Evolutionary conservation across 2,888 invertebrate genomes (phyloP).

Genomic region (Pegoplata infirma): DNA sequence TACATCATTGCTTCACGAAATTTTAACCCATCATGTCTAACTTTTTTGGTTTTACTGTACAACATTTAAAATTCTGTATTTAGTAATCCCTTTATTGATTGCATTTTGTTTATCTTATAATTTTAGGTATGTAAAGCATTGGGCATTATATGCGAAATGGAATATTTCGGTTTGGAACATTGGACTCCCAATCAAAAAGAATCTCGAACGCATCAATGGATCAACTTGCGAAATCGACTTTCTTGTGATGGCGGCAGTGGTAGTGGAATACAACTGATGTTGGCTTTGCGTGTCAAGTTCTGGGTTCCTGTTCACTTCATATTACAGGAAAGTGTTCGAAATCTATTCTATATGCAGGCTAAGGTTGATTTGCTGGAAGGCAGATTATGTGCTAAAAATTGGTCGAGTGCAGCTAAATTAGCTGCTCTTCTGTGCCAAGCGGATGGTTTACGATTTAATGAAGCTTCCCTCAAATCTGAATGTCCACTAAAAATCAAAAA

Average conservation of each 20-base stretch:
- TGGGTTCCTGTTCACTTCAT: slow-evolving; percentile 94
- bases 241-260: slow-evolving; percentile 74
- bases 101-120: slow-evolving; percentile 44
- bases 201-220: slow-evolving; percentile 89
- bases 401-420: slow-evolving; percentile 84
- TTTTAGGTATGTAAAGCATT: slow-evolving; percentile 89
- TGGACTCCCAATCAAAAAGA: slow-evolving; percentile 78
- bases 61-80: too few species aligned
- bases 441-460: slow-evolving; percentile 75
- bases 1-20: too few species aligned
- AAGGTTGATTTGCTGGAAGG: slow-evolving; percentile 87
- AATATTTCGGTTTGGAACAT: slow-evolving; percentile 91
- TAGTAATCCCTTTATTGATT: background rate
- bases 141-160: slow-evolving; percentile 90
- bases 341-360: slow-evolving; percentile 92
- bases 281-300: slow-evolving; percentile 85
- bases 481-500: slow-evolving; percentile 73
- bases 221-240: slow-evolving; percentile 87
- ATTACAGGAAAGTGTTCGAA: slow-evolving; percentile 88
- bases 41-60: too few species aligned
- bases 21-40: too few species aligned
- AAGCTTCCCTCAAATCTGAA: slow-evolving; percentile 71
- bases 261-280: slow-evolving; percentile 73
- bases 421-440: slow-evolving; percentile 87
- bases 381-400: slow-evolving; percentile 84